These are phyloP conservation scores for Willowsia nigromaculata DNA, from an alignment of 2,888 invertebrate genomes.

Conservation along the genomic window DNA sequence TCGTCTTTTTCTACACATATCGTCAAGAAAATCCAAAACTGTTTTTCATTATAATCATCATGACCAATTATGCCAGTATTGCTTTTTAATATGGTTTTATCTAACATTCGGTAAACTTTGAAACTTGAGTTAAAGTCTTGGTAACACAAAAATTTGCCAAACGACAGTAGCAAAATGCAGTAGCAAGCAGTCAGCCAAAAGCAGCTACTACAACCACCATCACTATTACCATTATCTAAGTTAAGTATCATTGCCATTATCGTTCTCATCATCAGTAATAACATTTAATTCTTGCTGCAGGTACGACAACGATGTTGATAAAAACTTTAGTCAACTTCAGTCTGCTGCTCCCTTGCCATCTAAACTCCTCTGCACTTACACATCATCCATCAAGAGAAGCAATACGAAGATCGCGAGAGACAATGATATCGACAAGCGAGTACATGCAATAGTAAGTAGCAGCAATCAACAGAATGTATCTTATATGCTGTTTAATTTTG, in stretches of 20 bases:
- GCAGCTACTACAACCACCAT: not conserved
- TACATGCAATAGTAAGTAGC: not conserved
- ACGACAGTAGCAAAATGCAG: conserved; percentile 25
- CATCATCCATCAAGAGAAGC: conserved; percentile 9
- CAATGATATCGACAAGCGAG: not conserved
- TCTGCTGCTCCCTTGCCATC: conserved; percentile 1
- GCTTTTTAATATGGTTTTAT: conserved; percentile 67
- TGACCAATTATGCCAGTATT: conserved; percentile 69
- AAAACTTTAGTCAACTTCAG: not conserved
- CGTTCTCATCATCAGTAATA: conserved; percentile 47
- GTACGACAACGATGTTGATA: not conserved
- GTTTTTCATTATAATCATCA: conserved; percentile 62
- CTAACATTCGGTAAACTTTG: conserved; percentile 61
- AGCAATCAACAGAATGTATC: conserved; percentile 42
- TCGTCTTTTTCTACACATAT: conserved; percentile 30
- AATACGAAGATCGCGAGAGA: not conserved
- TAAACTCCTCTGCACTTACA: not conserved
- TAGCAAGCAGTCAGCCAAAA: conserved; percentile 19
- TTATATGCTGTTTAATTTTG: conserved; percentile 63
- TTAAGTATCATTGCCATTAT: conserved; percentile 38
- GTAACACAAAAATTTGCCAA: not conserved
- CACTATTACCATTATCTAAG: conserved; percentile 1
- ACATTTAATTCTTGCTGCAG: conserved; percentile 24
- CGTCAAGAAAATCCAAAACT: conserved; percentile 54
- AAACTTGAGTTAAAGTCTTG: conserved; percentile 60